Evolutionary conservation across 2,797 vertebrate genomes (phyloP), one percentile per base, ranked within the genome.

Genomic region (Cyprinodon diabolis): DNA sequence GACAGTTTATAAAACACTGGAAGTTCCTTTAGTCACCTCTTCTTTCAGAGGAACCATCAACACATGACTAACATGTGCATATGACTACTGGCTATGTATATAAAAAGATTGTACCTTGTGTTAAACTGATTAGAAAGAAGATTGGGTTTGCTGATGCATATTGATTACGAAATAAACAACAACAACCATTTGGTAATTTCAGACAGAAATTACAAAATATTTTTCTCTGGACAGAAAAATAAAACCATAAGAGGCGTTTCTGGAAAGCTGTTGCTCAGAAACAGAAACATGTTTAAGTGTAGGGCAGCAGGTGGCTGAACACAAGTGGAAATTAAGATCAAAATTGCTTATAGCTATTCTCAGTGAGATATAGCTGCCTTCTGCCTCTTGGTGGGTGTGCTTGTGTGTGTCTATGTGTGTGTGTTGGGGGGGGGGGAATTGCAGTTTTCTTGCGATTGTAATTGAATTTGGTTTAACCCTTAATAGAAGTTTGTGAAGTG

Each of bases 401-500:
- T 63, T 25, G 56, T 71, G 76, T 75, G 72, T 77, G 62, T 60
- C 66, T 66, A 25, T 79, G 76, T 57, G 67, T 60, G 62, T 52
- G 55, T 51, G 57, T 25, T 73, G 55, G 65, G 77, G 30, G 30
- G 30, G 30, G 30, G 2, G 25, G 1, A 63, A 71, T 35, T 81
- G 71, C 62, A 23, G 45, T 77, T 79, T 74, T 40, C 68, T 79
- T 60, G 68, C 74, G 76, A 60, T 70, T 67, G 81, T 94, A 91
- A 94, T 94, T 93, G 91, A 91, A 92, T 92, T 88, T 87, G 72
- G 68, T 75, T 76, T 87, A 85, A 82, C 55, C 62, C 83, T 80
- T 93, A 93, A 94, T 90, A 80, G 87, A 93, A 93, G 52, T 93
- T 84, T 81, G 89, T 92, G 88, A 81, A 86, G 90, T 91, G 91